A percentile compares a stretch with the other conserved stretches of the same genome.
Conservation (phyloP, 2,797 vertebrate genomes). For the Podarcis lilfordi region DNA sequence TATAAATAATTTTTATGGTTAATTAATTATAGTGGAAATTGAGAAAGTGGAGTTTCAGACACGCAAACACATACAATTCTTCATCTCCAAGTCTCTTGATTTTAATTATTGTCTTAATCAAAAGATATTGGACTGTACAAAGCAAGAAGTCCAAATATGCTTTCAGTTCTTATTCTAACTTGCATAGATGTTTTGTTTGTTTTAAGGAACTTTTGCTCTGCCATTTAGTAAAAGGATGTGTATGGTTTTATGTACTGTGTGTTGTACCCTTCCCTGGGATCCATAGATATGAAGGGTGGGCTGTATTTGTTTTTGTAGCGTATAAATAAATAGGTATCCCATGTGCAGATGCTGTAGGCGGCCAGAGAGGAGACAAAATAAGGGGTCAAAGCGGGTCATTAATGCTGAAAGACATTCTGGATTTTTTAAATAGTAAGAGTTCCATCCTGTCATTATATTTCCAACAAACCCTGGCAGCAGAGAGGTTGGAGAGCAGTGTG, state of each 20-base stretch:
- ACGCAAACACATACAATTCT: not conserved
- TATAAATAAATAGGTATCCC: not conserved
- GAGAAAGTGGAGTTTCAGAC: constrained; percentile 7
- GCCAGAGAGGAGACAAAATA: not conserved
- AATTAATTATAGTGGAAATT: constrained; percentile 24
- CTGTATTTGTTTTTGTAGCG: no score
- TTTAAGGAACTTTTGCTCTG: not conserved
- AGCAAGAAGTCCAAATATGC: not conserved
- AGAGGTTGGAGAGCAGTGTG: not conserved
- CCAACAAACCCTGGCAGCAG: not conserved
- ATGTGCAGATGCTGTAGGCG: not conserved
- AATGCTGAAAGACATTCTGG: no score
- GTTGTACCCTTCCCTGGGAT: no score
- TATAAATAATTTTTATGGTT: constrained; percentile 29
- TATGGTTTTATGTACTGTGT: no score
- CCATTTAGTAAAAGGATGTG: not conserved
- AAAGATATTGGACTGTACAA: not conserved
- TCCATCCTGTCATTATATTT: not conserved
- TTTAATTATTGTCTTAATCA: constrained; percentile 1
- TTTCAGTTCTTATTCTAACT: not conserved
- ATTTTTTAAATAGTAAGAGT: no score
- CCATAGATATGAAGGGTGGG: no score
- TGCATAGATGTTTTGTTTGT: not conserved
- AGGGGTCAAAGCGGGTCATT: not conserved
- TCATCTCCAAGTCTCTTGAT: constrained; percentile 8